Base-by-base conservation (phyloP, 2,888 invertebrate species). In the Himalopsyche tibetana region DNA sequence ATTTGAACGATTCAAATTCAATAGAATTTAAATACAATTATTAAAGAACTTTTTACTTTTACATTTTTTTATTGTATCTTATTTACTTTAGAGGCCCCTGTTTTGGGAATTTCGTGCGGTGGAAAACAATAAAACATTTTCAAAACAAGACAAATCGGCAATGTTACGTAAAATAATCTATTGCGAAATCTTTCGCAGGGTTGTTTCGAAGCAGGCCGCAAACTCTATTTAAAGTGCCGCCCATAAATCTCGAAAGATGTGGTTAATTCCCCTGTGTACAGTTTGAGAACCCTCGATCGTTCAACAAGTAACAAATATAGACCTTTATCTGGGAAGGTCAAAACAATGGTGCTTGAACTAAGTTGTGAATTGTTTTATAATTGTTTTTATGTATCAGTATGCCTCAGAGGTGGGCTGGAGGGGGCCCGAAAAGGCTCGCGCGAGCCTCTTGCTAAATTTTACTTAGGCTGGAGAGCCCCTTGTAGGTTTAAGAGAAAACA, bases 201-300 rank as follows among this genome's bases (percentile, higher is more conserved):
- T 63, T 19, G 63, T 19, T 63, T 63, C 63, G 63, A 28, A n/a
- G 63, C 9, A n/a, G 63, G 19, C 63, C 63, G 63, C 63, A 63
- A 63, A 63, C 63, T 63, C 63, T 63, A 19, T 63, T 63, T 63
- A 63, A 63, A 63, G 28, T 63, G 63, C 19, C 63, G 63, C 63
- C 63, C 63, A 63, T 63, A 63, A 63, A 63, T 63, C 63, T 63
- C 19, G 19, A 63, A n/a, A n/a, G 63, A n/a, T 63, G 19, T 63
- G 63, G 63, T 19, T 19, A 63, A 63, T 19, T 63, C 63, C 63
- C 63, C 28, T 19, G 28, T 19, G 63, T 11, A 63, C 63, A 63
- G 63, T 63, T 63, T 63, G 63, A 63, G 63, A 63, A 19, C 19
- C 63, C 63, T 28, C 63, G 63, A 63, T 63, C 19, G 63, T 28